Base-by-base conservation (phyloP, 1,140 invertebrate genomes). In the Schlechtendalia chinensis region DNA sequence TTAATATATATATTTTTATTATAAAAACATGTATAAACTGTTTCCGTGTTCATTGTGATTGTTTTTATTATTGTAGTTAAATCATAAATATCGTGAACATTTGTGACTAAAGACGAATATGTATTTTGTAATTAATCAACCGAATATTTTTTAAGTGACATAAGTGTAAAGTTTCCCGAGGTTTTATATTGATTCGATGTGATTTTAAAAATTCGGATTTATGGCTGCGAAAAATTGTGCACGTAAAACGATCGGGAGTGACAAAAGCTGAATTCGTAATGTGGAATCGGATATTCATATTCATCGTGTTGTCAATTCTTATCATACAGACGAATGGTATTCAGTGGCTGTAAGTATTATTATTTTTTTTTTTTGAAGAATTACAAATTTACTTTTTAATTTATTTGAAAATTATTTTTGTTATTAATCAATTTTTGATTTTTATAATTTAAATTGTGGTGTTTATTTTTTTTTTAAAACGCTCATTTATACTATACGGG, bases 281-380 rank as follows among this genome's bases (percentile, higher is more conserved):
- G 75, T 61, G 32, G 75, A 79, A 19, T 50, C 58, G 58, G 16
- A 45, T n/a, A 50, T 47, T 39, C 17, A 5, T 79, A 61, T 79
- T 61, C 10, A 47, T 79, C 1, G 32, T 79, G n/a, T 16, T 79
- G 1, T 61, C 16, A 27, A 47, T 59, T n/a, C 27, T 47, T n/a
- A 63, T 63, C 32, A 32, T 61, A 27, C 58, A 39, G 22, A 45
- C 39, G 19, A 63, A 53, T 32, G 47, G 32, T 59, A 79, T 79
- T 47, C 54, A 79, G 47, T 79, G 74, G 74, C 39, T 79, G 74
- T 79, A 61, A 79, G 74, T 79, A 79, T 27, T 58, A 56, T 50
- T n/a, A 50, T 12, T 50, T 50, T 50, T 50, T 50, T 50, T 4
- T 50, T 50, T 50, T 5, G 32, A 39, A 39, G 32, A 50, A 50